Base-by-base conservation (phyloP, 1,140 invertebrate species). In the Maniola jurtina region DNA sequence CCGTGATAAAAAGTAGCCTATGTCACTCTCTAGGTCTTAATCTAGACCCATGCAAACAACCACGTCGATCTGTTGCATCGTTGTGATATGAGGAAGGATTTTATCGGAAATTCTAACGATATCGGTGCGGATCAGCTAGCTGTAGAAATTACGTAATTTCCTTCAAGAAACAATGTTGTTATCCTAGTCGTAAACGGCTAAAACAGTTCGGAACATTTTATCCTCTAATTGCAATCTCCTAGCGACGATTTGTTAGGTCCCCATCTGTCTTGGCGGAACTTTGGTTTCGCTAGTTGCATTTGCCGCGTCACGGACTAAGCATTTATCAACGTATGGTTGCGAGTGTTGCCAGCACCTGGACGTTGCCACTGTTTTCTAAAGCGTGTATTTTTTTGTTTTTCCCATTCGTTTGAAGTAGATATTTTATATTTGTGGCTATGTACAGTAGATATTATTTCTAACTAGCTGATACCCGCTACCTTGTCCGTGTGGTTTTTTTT, bases 261-360 rank as follows among this genome's bases (percentile, higher is more conserved):
- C 54, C 62, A 64, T 67, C 54, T 67, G 58, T 67, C 59, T 56
- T 57, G 52, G 45, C 15, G 40, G 35, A 35, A 48, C 65, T 67
- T 67, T 54, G 48, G 58, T 56, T 61, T 48, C 55, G 48, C 35
- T 60, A 54, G 42, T 45, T 60, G 42, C 33, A 57, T 57, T 58
- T 61, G 65, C 65, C 45, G 11, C 52, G 65, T 67, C 65, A 67
- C 65, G 59, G 59, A 16, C n/a, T 47, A 14, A 67, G 34, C 58
- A 67, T 67, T 67, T 67, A 61, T 67, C 65, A 67, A 67, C 38
- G 59, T 40, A 64, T 64, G 38, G 36, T 57, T 57, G 33, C 55
- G 55, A 16, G 42, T 38, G 62, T n/a, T 64, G 55, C 54, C n/a
- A 42, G 13, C 62, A 64, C 62, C 54, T 64, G 62, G 52, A 57